Evolutionary conservation across 2,113 vertebrate species (phyloP).

Genomic region (Dryoscopus gambensis): DNA sequence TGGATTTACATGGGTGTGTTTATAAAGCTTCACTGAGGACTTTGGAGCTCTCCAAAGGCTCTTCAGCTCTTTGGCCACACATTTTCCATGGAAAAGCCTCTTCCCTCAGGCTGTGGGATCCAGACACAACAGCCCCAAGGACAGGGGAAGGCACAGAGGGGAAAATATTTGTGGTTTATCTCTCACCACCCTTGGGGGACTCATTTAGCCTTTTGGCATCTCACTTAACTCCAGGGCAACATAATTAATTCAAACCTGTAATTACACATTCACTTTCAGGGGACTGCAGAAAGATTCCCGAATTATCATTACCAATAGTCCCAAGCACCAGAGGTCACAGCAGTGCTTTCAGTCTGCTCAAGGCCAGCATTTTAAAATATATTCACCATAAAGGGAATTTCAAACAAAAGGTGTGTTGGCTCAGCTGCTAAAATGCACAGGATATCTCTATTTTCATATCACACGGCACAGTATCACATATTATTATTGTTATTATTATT

Average conservation of each 20-base stretch:
- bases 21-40: background rate
- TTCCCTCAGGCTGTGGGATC: background rate
- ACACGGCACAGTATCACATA: background rate
- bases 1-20: background rate
- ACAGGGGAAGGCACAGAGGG: background rate
- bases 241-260: slow-evolving; percentile 2
- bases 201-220: slow-evolving; percentile 6
- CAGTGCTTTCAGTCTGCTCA: background rate
- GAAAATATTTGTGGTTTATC: background rate
- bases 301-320: background rate
- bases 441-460: background rate
- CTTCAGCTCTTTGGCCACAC: background rate
- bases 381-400: background rate
- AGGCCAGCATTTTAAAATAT: background rate
- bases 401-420: background rate
- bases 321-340: background rate
- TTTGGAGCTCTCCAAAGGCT: background rate
- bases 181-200: background rate
- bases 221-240: background rate
- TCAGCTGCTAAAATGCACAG: background rate
- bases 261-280: background rate
- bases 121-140: background rate
- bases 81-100: background rate
- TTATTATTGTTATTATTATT: background rate
- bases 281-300: background rate